phyloP scores from a whole-genome alignment of 2,113 vertebrate species.

The Romanogobio albipinnatus region DNA sequence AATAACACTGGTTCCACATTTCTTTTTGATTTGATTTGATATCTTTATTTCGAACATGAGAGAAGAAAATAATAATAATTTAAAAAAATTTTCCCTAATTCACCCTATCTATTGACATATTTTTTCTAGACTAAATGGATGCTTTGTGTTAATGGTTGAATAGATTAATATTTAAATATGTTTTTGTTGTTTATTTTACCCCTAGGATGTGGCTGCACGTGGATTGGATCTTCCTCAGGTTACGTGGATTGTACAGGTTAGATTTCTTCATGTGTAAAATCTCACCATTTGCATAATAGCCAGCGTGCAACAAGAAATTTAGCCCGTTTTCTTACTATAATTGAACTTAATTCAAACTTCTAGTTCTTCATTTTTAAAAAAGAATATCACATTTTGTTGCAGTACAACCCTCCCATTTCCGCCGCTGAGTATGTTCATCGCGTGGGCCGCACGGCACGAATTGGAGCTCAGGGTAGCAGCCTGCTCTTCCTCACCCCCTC shows the following conservation, averaged over 20 bases:
- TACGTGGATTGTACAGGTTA: conserved; percentile 95
- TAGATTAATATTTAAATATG: conserved; percentile 24
- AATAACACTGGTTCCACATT: background rate
- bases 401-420: conserved; percentile 87
- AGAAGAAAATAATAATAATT: too few species aligned
- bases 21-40: too few species aligned
- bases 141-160: background rate
- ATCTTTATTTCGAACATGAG: too few species aligned
- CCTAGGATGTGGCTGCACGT: conserved; percentile 92
- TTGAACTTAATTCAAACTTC: background rate
- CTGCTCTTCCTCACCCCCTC: conserved; percentile 92
- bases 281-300: background rate
- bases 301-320: background rate
- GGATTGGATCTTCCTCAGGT: conserved; percentile 92
- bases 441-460: conserved; percentile 91
- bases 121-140: background rate
- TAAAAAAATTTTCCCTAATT: too few species aligned
- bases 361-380: background rate
- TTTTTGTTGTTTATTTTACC: conserved; percentile 14
- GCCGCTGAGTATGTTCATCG: conserved; percentile 93
- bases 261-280: conserved; percentile 25
- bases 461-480: conserved; percentile 86
- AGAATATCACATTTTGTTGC: conserved; percentile 27
- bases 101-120: too few species aligned
- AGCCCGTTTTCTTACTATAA: background rate